Conservation (phyloP, 2,888 invertebrate species). For the Muscina levida region DNA sequence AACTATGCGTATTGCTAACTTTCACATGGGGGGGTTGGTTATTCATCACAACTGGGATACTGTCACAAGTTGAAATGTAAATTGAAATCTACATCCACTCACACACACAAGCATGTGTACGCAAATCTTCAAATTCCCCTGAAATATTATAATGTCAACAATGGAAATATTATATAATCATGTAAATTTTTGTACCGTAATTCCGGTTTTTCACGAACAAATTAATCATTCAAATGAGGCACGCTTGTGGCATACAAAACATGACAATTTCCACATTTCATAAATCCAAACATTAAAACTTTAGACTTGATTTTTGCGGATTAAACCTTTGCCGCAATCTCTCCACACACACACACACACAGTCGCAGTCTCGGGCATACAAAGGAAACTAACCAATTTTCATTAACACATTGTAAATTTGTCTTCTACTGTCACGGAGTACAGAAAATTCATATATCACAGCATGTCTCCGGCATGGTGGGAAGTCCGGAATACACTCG, state of each 20-base stretch:
- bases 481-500: not conserved
- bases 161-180: slow-evolving; percentile 6
- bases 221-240: slow-evolving; percentile 25
- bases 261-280: slow-evolving; percentile 29
- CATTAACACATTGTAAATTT: slow-evolving; percentile 36
- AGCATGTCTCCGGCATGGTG: slow-evolving; percentile 5
- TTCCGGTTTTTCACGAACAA: slow-evolving; percentile 11
- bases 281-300: not conserved
- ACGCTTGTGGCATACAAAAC: not conserved
- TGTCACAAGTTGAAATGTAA: no score
- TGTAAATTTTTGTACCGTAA: slow-evolving; percentile 5
- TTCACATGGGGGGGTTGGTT: no score
- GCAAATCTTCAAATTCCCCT: not conserved
- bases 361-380: no score
- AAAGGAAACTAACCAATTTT: slow-evolving; percentile 15
- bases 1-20: no score
- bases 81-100: no score
- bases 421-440: slow-evolving; percentile 16
- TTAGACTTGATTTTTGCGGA: not conserved
- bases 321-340: not conserved
- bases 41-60: no score
- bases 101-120: no score
- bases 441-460: slow-evolving; percentile 30
- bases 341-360: not conserved
- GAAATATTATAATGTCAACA: slow-evolving; percentile 15